Evolutionary conservation across 1,140 invertebrate species (phyloP), one percentile per base, ranked within the genome.

Genomic region (Bombus breviceps): DNA sequence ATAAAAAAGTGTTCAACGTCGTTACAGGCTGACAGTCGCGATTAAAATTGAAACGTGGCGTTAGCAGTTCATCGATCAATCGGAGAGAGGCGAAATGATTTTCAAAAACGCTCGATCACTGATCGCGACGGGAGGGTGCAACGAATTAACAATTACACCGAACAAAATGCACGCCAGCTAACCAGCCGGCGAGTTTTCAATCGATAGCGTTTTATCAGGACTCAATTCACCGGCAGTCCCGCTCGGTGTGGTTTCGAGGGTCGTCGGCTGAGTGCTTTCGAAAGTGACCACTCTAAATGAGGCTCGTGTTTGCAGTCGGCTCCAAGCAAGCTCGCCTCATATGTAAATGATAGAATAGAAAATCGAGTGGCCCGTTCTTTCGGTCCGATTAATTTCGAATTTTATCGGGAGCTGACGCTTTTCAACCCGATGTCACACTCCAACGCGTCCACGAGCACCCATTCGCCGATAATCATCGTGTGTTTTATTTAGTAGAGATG

Each of bases 291-390:
- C 90, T 91, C 78, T 85, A 89, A 91, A 91, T 89, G 88, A 91
- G 88, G 86, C 82, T 83, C 68, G 90, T 91, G 89, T 91, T 91
- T 91, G 90, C 88, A 89, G 81, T 89, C 90, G 83, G 88, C 90
- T 91, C 85, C 83, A 88, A 86, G 86, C 81, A 91, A 91, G 83
- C 79, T 89, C 91, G 80, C 83, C 87, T 86, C 90, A 91, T 91
- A 91, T 91, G 90, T 89, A 91, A 91, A 91, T 91, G 89, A 91
- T 91, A 88, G 90, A 88, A 90, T 90, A 90, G 89, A 90, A 90
- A 91, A 87, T 87, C 87, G 85, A 91, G 82, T 84, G 89, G 82
- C n/a, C 34, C 75, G 57, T 86, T 85, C 88, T 90, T 89, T 83
- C 73, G 47, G 59, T 80, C 74, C 69, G 74, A 86, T 90, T 87